Evolutionary conservation across 2,888 invertebrate species (phyloP), one percentile per base, ranked within the genome.

Genomic region (Cephus runcator): DNA sequence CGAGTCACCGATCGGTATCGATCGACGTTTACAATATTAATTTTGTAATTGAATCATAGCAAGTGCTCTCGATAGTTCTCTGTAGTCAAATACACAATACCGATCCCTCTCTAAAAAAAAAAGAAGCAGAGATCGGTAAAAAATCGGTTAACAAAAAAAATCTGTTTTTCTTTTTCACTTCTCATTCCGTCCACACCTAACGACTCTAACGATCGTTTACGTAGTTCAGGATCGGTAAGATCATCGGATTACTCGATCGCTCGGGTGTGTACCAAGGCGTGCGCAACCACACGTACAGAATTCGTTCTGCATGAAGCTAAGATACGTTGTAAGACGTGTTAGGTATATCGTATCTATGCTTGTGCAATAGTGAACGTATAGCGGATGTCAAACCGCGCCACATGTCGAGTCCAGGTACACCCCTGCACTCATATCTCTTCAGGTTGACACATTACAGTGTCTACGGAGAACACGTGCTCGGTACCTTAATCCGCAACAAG

Each of bases 331-430:
- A 88, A 88, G 87, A 87, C 88, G 56, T 56, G 56, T 56, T 56
- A 56, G 56, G 23, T 56, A 56, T 56, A 56, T 56, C 56, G 88
- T 88, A 88, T 88, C 90, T 84, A 80, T 78, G 82, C 89, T 90
- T 90, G 90, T 89, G 90, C 91, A 90, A 91, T 90, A 90, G 91
- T 90, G 91, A 91, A 91, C 88, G 91, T 90, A 90, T 88, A 89
- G 88, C 91, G 91, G 91, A 91, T 91, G 91, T 91, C 90, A 90
- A 90, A 87, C 88, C 88, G 86, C 87, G 82, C 83, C 84, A 84
- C 85, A 84, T 82, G 84, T 83, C 81, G 79, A 78, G 82, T 80
- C 80, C 84, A 85, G 56, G 82, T 85, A 83, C 85, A 88, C 88
- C 88, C 87, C 87, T 86, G 82, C 85, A 76, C 80, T 81, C 79